Base-by-base conservation (phyloP, 2,888 invertebrate species). In the Campoplex capitator region DNA sequence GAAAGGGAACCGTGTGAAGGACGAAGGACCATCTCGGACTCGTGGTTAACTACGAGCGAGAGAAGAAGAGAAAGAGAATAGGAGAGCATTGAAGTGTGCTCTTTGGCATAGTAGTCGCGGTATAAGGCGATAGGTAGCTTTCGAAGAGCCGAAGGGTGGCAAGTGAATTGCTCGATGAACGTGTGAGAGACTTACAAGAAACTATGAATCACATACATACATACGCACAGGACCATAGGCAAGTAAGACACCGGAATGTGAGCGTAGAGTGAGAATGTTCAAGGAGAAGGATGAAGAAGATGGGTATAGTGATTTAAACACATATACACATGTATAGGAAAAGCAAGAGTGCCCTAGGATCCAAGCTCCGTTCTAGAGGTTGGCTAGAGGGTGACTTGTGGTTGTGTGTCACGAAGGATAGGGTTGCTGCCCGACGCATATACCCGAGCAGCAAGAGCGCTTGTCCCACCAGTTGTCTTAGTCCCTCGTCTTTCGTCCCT, bases 351-450 rank as follows among this genome's bases (percentile, higher is more conserved):
- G 88, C 89, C 87, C 16, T 88, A 90, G 90, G 87, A 86, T 83
- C 65, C 48, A 48, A 71, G 84, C 76, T 65, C 67, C n/a, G 71
- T 74, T 56, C 56, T 48, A 89, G 75, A 85, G 88, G 89, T 51
- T 81, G 85, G 86, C 89, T 83, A 86, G 89, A 88, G 90, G 91
- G 91, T 93, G 93, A 94, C 93, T 93, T 93, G 94, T 92, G 94
- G 94, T 93, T 93, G 93, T 92, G 92, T 92, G 92, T 92, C 91
- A 92, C 92, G 91, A 84, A 85, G 93, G 93, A 93, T 93, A 93
- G 93, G 93, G 93, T 93, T 92, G 92, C 90, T 91, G 85, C 90
- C 78, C 84, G 74, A 80, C 76, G 73, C 62, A 28, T 32, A 62
- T 48, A 67, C 74, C 67, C 62, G 45, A 74, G 35, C 51, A 82